A percentile compares a stretch with the other conserved stretches of the same genome.
These are phyloP conservation scores for Lochmaea crataegi DNA, from an alignment of 2,888 invertebrate genomes.

Conservation along the genomic window DNA sequence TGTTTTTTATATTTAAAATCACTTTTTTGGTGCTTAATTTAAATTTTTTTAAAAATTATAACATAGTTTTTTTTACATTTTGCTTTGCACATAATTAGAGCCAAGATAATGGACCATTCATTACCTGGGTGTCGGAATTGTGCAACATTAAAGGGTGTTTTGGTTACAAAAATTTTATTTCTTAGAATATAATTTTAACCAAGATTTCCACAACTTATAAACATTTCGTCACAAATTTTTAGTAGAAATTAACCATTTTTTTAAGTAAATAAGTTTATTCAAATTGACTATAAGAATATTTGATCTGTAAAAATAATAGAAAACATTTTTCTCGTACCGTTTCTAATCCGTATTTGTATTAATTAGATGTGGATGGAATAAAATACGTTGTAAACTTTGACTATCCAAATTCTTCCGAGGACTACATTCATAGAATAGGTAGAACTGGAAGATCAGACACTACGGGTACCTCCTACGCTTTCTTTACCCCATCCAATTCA, in stretches of 20 bases:
- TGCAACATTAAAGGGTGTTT: constrained; percentile 37
- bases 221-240: no score
- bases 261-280: no score
- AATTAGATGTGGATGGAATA: constrained; percentile 94
- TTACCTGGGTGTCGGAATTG: constrained; percentile 41
- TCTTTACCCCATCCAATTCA: constrained; percentile 90
- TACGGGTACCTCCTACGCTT: constrained; percentile 94
- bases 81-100: constrained; percentile 42
- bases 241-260: no score
- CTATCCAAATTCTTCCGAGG: constrained; percentile 95
- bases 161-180: constrained; percentile 13
- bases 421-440: constrained; percentile 96
- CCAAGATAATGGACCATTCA: constrained; percentile 34
- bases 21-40: no score
- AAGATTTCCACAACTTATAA: constrained; percentile 16
- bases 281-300: no score
- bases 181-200: background rate
- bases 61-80: background rate
- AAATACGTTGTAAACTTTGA: constrained; percentile 97
- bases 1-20: no score
- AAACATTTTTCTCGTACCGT: background rate
- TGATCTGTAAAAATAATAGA: no score
- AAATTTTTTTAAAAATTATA: no score
- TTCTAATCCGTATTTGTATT: constrained; percentile 22
- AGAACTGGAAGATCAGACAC: constrained; percentile 90